A percentile compares a stretch with the other conserved stretches of the same genome.
These are phyloP conservation scores for Bombus soroeensis DNA, from an alignment of 1,140 invertebrate species.

Conservation along the genomic window DNA sequence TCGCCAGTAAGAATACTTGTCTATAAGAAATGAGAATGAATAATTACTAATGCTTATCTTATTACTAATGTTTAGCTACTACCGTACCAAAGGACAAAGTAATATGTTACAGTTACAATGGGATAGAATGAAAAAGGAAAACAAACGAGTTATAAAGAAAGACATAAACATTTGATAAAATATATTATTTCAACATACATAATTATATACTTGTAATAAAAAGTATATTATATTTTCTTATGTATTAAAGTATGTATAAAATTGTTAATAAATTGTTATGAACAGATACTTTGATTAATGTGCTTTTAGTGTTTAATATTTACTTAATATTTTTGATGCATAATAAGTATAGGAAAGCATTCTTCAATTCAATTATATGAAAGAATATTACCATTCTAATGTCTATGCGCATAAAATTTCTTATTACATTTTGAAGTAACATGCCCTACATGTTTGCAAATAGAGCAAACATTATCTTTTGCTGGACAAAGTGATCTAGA, in stretches of 20 bases:
- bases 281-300: not conserved
- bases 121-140: slow-evolving; percentile 12
- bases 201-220: not conserved
- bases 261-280: not conserved
- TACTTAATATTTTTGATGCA: too few species aligned
- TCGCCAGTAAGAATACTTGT: slow-evolving; percentile 31
- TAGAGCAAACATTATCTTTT: not conserved
- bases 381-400: not conserved
- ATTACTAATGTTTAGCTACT: slow-evolving; percentile 3
- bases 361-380: too few species aligned
- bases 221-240: not conserved
- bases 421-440: not conserved
- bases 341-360: too few species aligned
- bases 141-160: not conserved
- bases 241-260: not conserved
- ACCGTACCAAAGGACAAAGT: slow-evolving; percentile 13
- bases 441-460: not conserved
- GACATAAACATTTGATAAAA: not conserved
- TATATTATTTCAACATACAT: not conserved
- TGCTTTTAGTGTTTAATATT: not conserved
- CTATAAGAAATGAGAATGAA: not conserved
- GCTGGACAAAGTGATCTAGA: slow-evolving; percentile 8
- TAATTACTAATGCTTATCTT: not conserved
- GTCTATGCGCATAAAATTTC: not conserved
- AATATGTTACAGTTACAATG: slow-evolving; percentile 16